Percentiles rank a stretch among this genome's conserved stretches.
Evolutionary conservation across 1,140 invertebrate species (phyloP).

Genomic region (Protaetia brevitarsis): DNA sequence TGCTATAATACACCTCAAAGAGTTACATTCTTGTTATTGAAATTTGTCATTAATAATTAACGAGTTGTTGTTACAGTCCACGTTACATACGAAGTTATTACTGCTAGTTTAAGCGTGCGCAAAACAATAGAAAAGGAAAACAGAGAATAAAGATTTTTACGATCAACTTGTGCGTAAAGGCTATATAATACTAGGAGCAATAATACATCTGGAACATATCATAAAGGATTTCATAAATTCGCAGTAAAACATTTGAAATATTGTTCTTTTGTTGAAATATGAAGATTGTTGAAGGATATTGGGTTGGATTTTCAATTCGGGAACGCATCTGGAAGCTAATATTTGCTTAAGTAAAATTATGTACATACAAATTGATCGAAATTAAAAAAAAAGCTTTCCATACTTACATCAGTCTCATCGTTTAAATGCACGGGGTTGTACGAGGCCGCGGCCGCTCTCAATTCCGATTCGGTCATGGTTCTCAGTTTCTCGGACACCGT

Average conservation of each 20-base stretch:
- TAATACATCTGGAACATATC: constrained; percentile 4
- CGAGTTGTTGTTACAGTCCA: too few species aligned
- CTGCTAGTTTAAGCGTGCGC: too few species aligned
- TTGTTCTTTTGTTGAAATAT: background rate
- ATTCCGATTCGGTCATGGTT: constrained; percentile 15
- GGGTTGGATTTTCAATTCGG: background rate
- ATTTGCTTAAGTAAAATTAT: too few species aligned
- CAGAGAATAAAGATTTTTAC: constrained; percentile 3
- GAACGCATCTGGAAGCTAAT: too few species aligned
- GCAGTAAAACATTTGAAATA: background rate
- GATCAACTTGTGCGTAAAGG: background rate
- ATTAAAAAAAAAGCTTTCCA: background rate
- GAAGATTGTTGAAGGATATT: background rate
- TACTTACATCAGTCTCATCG: constrained; percentile 16
- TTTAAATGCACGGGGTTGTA: constrained; percentile 13
- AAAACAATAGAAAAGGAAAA: too few species aligned
- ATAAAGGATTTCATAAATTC: constrained; percentile 3
- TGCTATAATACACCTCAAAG: too few species aligned
- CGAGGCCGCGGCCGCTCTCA: background rate
- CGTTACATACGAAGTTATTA: too few species aligned
- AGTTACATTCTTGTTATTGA: too few species aligned
- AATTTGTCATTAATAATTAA: too few species aligned
- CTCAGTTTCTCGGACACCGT: constrained; percentile 54
- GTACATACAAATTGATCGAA: background rate
- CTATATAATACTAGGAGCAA: background rate